phyloP scores from a whole-genome alignment of 2,113 vertebrate species.

The Bubo bubo region DNA sequence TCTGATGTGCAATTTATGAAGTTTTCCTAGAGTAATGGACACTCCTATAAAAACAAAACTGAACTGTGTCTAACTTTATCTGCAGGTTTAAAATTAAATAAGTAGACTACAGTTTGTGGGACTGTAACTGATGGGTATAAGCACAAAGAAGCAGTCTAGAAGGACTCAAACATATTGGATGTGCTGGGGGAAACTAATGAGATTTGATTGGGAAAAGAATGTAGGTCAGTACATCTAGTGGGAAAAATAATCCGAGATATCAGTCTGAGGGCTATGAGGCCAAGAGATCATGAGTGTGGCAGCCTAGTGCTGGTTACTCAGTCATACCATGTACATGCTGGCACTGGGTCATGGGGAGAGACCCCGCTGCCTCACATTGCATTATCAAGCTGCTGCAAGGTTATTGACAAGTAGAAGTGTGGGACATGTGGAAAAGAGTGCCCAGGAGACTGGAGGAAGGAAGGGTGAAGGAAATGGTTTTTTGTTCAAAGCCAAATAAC shows the following conservation, averaged over 20 bases:
- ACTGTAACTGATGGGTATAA: background rate
- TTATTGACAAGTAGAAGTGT: background rate
- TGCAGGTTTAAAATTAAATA: background rate
- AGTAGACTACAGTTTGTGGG: background rate
- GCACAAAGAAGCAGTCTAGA: background rate
- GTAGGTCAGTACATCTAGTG: background rate
- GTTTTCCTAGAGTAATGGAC: background rate
- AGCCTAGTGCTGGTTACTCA: background rate
- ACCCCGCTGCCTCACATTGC: background rate
- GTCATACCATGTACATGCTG: background rate
- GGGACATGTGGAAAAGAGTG: background rate
- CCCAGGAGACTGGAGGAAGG: background rate
- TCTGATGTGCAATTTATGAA: rapidly evolving
- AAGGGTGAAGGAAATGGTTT: background rate
- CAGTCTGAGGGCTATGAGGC: background rate
- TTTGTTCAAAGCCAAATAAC: background rate
- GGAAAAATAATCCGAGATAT: background rate
- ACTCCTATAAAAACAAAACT: background rate
- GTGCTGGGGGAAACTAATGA: background rate
- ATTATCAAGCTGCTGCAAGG: background rate
- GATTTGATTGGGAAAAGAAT: background rate
- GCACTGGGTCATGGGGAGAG: rapidly evolving
- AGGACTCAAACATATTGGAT: background rate
- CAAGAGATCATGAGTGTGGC: background rate
- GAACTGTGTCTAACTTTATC: background rate